Percentiles rank a stretch among this genome's conserved stretches.
phyloP scores from a whole-genome alignment of 2,888 invertebrate genomes.

The Acleris cristana region DNA sequence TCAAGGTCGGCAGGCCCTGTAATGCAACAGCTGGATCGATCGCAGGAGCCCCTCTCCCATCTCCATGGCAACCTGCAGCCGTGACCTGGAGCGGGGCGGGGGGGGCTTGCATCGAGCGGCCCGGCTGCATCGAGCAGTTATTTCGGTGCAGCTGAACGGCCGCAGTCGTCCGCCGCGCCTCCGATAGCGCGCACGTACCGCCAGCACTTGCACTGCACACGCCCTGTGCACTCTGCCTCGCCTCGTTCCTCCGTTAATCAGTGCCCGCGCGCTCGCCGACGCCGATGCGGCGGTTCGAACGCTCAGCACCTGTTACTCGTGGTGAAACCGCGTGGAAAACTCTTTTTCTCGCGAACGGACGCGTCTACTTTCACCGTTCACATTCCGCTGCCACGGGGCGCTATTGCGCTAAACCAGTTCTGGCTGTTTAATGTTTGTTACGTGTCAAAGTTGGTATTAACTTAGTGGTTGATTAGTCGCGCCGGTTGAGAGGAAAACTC shows the following conservation, averaged over 20 bases:
- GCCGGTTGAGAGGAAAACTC: slow-evolving; percentile 12
- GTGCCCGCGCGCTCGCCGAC: slow-evolving; percentile 30
- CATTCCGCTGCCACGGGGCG: slow-evolving; percentile 65
- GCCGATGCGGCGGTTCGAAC: slow-evolving; percentile 28
- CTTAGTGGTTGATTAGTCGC: slow-evolving; percentile 50
- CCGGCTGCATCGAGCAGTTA: slow-evolving; percentile 81
- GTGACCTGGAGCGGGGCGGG: slow-evolving; percentile 67
- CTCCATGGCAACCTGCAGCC: slow-evolving; percentile 71
- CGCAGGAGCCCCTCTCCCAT: slow-evolving; percentile 56
- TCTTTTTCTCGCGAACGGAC: slow-evolving; percentile 77
- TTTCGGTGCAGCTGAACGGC: slow-evolving; percentile 77
- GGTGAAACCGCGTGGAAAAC: slow-evolving; percentile 81
- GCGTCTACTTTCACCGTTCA: slow-evolving; percentile 79
- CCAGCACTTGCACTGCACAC: slow-evolving; percentile 49
- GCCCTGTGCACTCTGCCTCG: slow-evolving; percentile 23
- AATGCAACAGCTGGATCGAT: slow-evolving; percentile 79
- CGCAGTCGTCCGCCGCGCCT: slow-evolving; percentile 75
- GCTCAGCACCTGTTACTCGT: slow-evolving; percentile 68
- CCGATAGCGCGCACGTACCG: slow-evolving; percentile 68
- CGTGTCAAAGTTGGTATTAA: slow-evolving; percentile 56
- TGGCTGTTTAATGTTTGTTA: slow-evolving; percentile 56
- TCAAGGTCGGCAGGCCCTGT: slow-evolving; percentile 57
- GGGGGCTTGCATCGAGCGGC: slow-evolving; percentile 74
- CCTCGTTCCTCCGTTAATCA: slow-evolving; percentile 1
- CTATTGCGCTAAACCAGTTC: slow-evolving; percentile 64